A percentile compares a stretch with the other conserved stretches of the same genome.
phyloP scores from a whole-genome alignment of 2,113 vertebrate genomes.

The Gallinago paraguaiae region DNA sequence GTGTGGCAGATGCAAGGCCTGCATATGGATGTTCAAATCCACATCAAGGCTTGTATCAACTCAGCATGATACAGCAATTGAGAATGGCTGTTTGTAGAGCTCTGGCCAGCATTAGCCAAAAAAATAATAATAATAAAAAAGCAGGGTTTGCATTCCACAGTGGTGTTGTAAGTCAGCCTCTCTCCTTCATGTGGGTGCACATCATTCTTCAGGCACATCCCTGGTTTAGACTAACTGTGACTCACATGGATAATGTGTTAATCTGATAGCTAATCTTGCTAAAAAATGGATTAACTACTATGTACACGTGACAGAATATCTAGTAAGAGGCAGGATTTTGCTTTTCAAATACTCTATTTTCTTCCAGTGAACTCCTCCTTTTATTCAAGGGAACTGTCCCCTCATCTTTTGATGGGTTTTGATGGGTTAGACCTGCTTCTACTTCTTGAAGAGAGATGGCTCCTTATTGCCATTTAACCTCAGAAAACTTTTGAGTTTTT shows the following conservation, averaged over 20 bases:
- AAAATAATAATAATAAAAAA: neutral
- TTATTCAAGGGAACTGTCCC: neutral
- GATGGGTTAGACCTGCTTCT: neutral
- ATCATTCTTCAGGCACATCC: constrained; percentile 17
- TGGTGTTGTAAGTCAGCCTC: neutral
- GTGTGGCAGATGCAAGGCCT: constrained; percentile 40
- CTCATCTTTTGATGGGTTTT: neutral
- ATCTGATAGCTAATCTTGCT: constrained; percentile 54
- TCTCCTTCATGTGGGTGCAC: constrained; percentile 18
- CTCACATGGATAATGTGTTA: constrained; percentile 26
- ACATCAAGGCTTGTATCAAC: constrained; percentile 58
- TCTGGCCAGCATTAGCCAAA: constrained; percentile 48
- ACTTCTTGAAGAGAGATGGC: neutral
- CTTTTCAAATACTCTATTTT: neutral
- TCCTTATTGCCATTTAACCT: neutral
- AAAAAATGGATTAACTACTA: constrained; percentile 36
- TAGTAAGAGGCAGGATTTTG: neutral
- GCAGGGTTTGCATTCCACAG: constrained; percentile 18
- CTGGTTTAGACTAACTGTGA: neutral
- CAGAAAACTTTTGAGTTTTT: neutral
- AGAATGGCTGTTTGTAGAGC: constrained; percentile 24
- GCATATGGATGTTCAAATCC: constrained; percentile 23
- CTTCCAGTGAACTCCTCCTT: neutral
- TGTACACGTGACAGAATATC: neutral
- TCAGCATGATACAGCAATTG: constrained; percentile 12